Conservation (phyloP, 2,113 vertebrate species). For the Copsychus sechellarum region DNA sequence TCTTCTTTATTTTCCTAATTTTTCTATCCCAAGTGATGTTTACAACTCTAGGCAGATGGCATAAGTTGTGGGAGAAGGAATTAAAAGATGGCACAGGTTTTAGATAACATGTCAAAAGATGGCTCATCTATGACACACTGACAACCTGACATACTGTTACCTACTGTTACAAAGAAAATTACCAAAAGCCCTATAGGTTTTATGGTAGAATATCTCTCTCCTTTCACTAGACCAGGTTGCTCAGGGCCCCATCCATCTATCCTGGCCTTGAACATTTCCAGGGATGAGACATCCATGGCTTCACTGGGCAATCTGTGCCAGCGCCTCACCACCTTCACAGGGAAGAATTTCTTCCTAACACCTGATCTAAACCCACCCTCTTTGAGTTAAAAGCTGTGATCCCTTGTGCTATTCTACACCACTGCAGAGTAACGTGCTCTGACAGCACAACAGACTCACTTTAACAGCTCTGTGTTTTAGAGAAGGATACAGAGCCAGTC, state of each 20-base stretch:
- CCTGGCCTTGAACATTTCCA: neutral
- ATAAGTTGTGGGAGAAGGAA: neutral
- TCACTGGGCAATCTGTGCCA: neutral
- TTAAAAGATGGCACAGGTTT: neutral
- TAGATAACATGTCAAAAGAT: neutral
- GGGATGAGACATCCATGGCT: neutral
- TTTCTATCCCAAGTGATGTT: neutral
- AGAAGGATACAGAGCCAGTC: neutral
- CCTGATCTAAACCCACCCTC: neutral
- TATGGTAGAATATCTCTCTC: neutral
- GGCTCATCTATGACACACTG: neutral
- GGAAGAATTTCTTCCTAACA: neutral
- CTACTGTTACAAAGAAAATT: neutral
- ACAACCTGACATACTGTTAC: neutral
- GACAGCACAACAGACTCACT: neutral
- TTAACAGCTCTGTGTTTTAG: neutral
- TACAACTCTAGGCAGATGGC: neutral
- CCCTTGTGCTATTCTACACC: neutral
- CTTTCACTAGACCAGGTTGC: neutral
- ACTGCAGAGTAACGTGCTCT: neutral
- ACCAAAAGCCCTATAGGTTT: neutral
- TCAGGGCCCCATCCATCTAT: neutral
- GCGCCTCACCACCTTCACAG: no score
- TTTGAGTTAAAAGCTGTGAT: neutral
- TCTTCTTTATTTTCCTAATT: neutral